Conservation (phyloP, 2,113 vertebrate genomes). For the Empidonax alnorum region DNA sequence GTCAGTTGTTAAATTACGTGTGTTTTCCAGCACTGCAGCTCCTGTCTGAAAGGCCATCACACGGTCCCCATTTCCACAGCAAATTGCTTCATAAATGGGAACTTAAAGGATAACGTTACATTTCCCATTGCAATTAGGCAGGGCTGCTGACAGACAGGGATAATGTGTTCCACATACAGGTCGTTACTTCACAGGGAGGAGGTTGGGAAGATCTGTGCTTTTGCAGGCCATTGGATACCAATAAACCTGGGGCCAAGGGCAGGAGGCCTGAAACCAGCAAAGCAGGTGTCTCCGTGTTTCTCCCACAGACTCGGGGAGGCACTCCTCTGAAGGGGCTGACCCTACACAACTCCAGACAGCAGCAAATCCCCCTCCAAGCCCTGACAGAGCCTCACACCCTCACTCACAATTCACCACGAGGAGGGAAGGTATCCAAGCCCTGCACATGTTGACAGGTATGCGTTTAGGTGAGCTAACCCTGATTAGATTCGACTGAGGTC, state of each 20-base stretch:
- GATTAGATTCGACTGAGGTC: conserved; percentile 8
- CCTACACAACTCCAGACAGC: not conserved
- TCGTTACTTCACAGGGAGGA: not conserved
- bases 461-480: not conserved
- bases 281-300: not conserved
- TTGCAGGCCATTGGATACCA: not conserved
- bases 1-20: conserved; percentile 77
- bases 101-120: conserved; percentile 47
- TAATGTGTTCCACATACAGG: conserved; percentile 2
- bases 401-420: not conserved
- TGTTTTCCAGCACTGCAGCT: conserved; percentile 65
- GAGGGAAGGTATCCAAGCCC: not conserved
- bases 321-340: not conserved
- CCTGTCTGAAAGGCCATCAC: conserved; percentile 25
- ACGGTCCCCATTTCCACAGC: not conserved
- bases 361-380: not conserved
- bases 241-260: not conserved
- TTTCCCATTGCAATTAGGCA: conserved; percentile 32
- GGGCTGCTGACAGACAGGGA: conserved; percentile 18
- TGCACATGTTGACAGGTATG: not conserved
- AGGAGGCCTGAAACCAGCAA: not conserved
- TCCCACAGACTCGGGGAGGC: not conserved
- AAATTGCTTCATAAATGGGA: conserved; percentile 67
- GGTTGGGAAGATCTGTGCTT: not conserved
- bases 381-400: not conserved